Evolutionary conservation across 2,113 vertebrate genomes (phyloP).

Genomic region (Herpetotheres cachinnans): DNA sequence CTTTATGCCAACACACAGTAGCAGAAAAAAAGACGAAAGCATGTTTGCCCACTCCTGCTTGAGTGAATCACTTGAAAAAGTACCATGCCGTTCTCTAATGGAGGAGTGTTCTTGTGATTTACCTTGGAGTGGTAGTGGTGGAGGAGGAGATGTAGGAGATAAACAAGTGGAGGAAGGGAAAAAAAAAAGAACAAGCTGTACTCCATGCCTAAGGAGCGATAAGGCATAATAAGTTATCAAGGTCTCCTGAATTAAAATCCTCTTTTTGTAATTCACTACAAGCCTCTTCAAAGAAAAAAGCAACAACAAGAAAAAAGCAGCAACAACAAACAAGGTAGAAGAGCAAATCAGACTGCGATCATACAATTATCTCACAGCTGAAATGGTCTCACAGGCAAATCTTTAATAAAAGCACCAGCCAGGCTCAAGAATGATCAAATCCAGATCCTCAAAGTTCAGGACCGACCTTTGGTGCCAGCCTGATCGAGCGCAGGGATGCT

Average conservation of each 20-base stretch:
- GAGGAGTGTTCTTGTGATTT: constrained; percentile 50
- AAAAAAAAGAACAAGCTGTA: constrained; percentile 25
- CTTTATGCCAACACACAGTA: constrained; percentile 2
- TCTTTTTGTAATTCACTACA: constrained; percentile 48
- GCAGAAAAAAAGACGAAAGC: constrained; percentile 29
- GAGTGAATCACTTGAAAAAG: constrained; percentile 61
- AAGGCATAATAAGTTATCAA: constrained; percentile 52
- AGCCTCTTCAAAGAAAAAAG: constrained; percentile 49
- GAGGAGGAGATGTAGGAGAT: constrained; percentile 54
- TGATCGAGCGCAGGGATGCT: background rate
- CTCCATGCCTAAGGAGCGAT: constrained; percentile 4
- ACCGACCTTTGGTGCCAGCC: background rate
- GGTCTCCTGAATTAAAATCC: constrained; percentile 49
- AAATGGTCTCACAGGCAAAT: constrained; percentile 6
- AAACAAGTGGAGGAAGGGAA: constrained; percentile 43
- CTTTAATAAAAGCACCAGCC: background rate
- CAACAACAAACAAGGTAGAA: background rate
- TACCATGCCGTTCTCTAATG: constrained; percentile 55
- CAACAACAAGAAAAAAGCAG: background rate
- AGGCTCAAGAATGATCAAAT: background rate
- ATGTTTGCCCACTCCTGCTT: constrained; percentile 44
- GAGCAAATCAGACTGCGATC: background rate
- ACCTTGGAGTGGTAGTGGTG: constrained; percentile 35
- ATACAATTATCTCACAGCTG: constrained; percentile 21
- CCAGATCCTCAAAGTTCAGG: background rate